phyloP scores from a whole-genome alignment of 2,888 invertebrate genomes.

The Orthosia gracilis region DNA sequence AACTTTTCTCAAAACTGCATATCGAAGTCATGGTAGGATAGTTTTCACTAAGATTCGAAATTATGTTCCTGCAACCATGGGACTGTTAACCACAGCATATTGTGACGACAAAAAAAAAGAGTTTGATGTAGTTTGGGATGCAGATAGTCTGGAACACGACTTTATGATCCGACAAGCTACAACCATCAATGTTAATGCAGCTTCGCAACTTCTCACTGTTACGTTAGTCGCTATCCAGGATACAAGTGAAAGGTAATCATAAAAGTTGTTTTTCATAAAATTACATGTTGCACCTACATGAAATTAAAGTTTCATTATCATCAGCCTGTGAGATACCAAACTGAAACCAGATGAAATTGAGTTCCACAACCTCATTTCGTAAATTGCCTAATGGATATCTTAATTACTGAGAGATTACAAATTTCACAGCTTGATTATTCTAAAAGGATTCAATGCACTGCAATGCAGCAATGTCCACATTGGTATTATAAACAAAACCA shows the following conservation, averaged over 20 bases:
- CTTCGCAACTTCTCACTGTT: constrained; percentile 89
- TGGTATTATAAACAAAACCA: too few relatives aligned
- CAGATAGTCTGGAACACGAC: constrained; percentile 86
- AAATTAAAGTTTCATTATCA: not conserved
- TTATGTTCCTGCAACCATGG: constrained; percentile 77
- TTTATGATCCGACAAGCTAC: constrained; percentile 90
- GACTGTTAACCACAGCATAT: constrained; percentile 76
- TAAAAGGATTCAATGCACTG: too few relatives aligned
- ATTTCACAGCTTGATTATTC: too few relatives aligned
- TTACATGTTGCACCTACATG: not conserved
- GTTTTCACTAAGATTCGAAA: constrained; percentile 72
- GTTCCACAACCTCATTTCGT: too few relatives aligned
- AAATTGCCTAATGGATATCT: not conserved
- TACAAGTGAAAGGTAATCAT: constrained; percentile 87
- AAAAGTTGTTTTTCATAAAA: constrained; percentile 18
- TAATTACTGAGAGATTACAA: too few relatives aligned
- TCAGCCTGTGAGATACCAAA: not conserved
- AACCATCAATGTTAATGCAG: constrained; percentile 89
- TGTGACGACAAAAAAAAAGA: constrained; percentile 78
- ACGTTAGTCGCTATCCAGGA: constrained; percentile 90
- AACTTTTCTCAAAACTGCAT: constrained; percentile 72
- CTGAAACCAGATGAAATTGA: not conserved
- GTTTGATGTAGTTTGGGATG: constrained; percentile 72
- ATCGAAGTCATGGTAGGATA: constrained; percentile 68
- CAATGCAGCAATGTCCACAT: too few relatives aligned